Conservation (phyloP, 2,888 invertebrate species). For the Auanema sp. region DNA sequence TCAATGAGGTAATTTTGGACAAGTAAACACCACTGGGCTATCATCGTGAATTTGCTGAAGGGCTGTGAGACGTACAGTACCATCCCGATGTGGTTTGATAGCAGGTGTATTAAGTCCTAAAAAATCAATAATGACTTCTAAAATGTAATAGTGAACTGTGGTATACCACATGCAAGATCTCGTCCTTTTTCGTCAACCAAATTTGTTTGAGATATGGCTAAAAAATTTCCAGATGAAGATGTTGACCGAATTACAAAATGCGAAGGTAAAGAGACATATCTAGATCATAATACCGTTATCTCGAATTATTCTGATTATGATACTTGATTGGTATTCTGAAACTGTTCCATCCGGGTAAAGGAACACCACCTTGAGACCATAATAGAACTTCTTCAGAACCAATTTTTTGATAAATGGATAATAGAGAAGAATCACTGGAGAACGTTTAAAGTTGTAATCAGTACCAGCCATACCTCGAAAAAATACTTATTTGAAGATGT, state of each 20-base stretch:
- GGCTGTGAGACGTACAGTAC: conserved; percentile 13
- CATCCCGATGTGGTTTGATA: conserved; percentile 7
- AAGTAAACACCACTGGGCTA: not conserved
- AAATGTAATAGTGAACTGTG: not conserved
- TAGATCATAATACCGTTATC: not conserved
- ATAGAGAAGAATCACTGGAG: not conserved
- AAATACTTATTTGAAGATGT: conserved; percentile 19
- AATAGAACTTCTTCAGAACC: conserved; percentile 16
- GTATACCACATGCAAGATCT: conserved; percentile 14
- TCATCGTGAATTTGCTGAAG: conserved; percentile 6
- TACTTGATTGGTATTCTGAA: conserved; percentile 13
- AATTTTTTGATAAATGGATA: conserved; percentile 4
- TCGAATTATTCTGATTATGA: not conserved
- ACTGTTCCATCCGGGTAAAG: conserved; percentile 16
- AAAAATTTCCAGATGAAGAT: conserved; percentile 9
- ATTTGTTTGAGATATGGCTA: conserved; percentile 12
- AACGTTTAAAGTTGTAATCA: not conserved
- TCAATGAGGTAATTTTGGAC: too few species aligned
- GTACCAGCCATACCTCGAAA: conserved; percentile 18
- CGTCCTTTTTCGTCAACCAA: conserved; percentile 16
- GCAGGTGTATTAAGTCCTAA: conserved; percentile 12
- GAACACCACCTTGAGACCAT: conserved; percentile 15
- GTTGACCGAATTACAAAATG: conserved; percentile 1
- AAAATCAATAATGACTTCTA: not conserved
- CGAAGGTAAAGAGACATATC: conserved; percentile 10